Percentiles rank a stretch among this genome's conserved stretches.
Conservation (phyloP, 1,140 invertebrate species). For the Alviniconcha marisindica region DNA sequence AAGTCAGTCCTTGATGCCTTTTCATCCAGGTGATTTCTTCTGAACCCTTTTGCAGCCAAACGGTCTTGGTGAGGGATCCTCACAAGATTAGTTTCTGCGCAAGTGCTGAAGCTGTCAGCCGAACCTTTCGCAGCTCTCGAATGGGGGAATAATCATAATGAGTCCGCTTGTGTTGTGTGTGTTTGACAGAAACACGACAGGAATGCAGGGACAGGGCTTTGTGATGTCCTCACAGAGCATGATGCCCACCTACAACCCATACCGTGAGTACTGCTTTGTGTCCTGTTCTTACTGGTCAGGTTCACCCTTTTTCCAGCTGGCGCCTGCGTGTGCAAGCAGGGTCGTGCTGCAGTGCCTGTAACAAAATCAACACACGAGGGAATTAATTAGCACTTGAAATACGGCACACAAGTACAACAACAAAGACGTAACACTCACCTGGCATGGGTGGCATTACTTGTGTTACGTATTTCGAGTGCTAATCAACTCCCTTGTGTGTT, state of each 20-base stretch:
- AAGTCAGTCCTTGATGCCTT: too few species aligned
- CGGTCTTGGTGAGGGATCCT: background rate
- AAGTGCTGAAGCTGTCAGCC: background rate
- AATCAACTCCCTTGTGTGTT: too few species aligned
- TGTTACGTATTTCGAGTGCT: too few species aligned
- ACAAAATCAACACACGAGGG: too few species aligned
- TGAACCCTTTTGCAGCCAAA: background rate
- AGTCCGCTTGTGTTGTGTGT: background rate
- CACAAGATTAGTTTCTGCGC: background rate
- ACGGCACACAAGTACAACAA: too few species aligned
- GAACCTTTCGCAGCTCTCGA: background rate
- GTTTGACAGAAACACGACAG: constrained; percentile 32
- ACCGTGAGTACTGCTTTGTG: background rate
- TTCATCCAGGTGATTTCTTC: background rate
- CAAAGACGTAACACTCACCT: too few species aligned
- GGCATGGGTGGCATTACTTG: too few species aligned
- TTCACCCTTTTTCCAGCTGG: too few species aligned
- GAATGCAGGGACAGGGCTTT: constrained; percentile 42
- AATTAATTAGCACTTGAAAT: too few species aligned
- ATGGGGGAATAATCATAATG: background rate
- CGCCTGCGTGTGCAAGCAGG: too few species aligned
- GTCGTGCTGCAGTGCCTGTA: too few species aligned
- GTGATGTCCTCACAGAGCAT: constrained; percentile 52
- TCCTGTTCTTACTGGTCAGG: too few species aligned
- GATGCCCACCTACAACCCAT: constrained; percentile 34